Conservation (phyloP, 2,113 vertebrate genomes). For the Callionymus lyra region DNA sequence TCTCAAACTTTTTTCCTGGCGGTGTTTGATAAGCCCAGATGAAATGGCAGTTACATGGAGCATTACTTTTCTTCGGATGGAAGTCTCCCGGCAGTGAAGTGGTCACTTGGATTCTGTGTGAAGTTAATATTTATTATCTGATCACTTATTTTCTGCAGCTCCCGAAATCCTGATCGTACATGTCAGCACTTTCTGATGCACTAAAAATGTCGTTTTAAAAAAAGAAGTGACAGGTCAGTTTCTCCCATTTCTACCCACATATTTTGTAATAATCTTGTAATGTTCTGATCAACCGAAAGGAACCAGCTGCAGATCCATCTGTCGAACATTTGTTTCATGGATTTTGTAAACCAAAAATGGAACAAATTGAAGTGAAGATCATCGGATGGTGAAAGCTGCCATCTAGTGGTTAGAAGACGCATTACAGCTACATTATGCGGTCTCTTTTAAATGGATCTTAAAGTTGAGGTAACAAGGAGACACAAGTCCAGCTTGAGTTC, state of each 20-base stretch:
- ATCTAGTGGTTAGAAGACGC: conserved; percentile 40
- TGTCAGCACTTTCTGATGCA: too few species aligned
- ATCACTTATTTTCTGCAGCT: too few species aligned
- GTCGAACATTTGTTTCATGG: too few species aligned
- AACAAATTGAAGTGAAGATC: conserved; percentile 4
- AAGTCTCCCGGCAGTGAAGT: too few species aligned
- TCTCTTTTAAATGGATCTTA: background rate
- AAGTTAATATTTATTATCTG: conserved; percentile 2
- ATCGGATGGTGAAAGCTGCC: conserved; percentile 41
- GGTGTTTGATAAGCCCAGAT: conserved; percentile 3
- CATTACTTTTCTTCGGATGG: background rate
- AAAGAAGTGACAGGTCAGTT: too few species aligned
- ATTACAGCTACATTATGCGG: conserved; percentile 29
- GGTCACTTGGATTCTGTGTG: too few species aligned
- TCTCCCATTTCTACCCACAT: too few species aligned
- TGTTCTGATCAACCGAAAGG: too few species aligned
- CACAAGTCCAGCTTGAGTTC: conserved; percentile 9
- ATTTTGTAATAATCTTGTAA: too few species aligned
- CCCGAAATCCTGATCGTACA: conserved; percentile 5
- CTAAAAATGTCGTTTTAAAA: too few species aligned
- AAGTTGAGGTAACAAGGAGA: conserved; percentile 7
- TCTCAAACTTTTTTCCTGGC: conserved; percentile 19
- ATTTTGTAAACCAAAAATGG: conserved; percentile 9
- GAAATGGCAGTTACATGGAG: background rate
- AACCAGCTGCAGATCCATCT: too few species aligned